Evolutionary conservation across 2,797 vertebrate genomes (phyloP).

Genomic region (Buphagus erythrorhynchus): DNA sequence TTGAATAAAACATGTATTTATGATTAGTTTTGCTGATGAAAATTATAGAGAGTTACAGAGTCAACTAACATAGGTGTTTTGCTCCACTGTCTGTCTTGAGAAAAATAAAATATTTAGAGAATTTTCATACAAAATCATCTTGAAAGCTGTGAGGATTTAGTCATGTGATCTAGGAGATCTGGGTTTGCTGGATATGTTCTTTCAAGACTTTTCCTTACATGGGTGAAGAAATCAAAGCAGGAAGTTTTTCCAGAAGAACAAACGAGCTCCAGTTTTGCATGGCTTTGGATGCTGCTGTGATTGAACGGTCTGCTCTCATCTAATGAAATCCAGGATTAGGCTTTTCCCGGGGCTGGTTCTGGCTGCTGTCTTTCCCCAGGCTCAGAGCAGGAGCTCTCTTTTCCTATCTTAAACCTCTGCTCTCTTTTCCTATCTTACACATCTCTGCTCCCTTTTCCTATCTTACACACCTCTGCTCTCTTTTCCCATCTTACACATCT

Average conservation of each 20-base stretch:
- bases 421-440: not conserved
- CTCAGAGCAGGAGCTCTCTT: not conserved
- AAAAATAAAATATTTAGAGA: not conserved
- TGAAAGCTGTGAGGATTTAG: not conserved
- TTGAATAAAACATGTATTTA: not conserved
- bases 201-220: not conserved
- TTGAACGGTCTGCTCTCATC: not conserved
- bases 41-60: not conserved
- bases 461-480: too few relatives aligned
- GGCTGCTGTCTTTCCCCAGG: not conserved
- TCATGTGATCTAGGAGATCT: not conserved
- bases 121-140: not conserved
- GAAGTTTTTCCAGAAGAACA: not conserved
- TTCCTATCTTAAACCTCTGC: too few relatives aligned
- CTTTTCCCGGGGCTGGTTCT: not conserved
- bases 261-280: not conserved
- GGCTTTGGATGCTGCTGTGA: not conserved
- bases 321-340: not conserved
- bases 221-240: not conserved
- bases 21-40: not conserved
- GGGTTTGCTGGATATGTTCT: not conserved
- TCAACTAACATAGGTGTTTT: not conserved
- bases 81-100: not conserved
- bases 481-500: rapidly evolving
- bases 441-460: not conserved